Evolutionary conservation across 2,113 vertebrate genomes (phyloP), one percentile per base, ranked within the genome.

Genomic region (Triplophysa tibetana): DNA sequence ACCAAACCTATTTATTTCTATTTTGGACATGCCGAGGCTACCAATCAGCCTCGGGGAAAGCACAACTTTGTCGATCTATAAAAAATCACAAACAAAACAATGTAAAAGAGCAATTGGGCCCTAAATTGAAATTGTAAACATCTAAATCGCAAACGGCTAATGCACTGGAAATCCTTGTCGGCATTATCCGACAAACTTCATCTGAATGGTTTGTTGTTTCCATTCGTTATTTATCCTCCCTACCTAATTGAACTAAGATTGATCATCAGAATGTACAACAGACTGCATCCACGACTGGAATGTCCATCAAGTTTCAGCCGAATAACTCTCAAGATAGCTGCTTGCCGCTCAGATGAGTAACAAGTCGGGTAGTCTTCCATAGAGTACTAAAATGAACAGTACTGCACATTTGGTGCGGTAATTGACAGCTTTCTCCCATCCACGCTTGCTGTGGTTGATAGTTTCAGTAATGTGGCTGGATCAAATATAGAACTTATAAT

Each of bases 1-100:
- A 72, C 68, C 78, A 70, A 41, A 76, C 63, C 50, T 67, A 80
- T 73, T 84, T 74, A 83, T 82, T 82, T 70, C 29, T 70, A 78
- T 82, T 78, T 85, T 82, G 62, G 66, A 75, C 50, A 60, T 48
- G 74, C 24, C 69, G 54, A 24, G 56, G 48, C 73, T 78, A 48
- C 48, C 33, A 84, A 78, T 84, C 29, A 52, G 75, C 14, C 62
- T 72, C 50, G n/a, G 45, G 60, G 69, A 64, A 29, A 52, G 13
- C 52, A 72, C 70, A 67, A 29, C 50, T 52, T 72, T 73, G 29
- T 24, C 66, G n/a, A 43, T 77, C 58, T 60, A 58, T 73, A 56
- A 67, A 83, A 54, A 33, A 66, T 21, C 17, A 76, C 70, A 50
- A 17, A 41, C 45, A 7, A 67, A 63, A 73, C 33, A 43, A 8